phyloP scores from a whole-genome alignment of 2,113 vertebrate genomes.

The Bombycilla garrulus region DNA sequence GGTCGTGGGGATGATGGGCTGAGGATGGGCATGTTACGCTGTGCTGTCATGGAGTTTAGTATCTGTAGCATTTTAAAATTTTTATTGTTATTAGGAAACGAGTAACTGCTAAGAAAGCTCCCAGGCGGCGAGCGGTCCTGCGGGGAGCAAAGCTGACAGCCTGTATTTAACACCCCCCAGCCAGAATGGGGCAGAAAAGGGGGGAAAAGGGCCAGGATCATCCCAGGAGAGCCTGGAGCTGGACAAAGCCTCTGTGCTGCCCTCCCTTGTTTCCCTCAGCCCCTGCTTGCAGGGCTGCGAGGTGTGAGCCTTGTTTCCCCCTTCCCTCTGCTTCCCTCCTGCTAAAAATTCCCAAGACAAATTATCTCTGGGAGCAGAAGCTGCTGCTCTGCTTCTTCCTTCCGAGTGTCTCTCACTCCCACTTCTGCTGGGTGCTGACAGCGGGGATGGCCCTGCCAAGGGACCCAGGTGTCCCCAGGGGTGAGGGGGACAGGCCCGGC shows the following conservation, averaged over 20 bases:
- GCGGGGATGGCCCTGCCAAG: rapidly evolving
- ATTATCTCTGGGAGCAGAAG: background rate
- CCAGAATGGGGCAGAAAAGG: rapidly evolving
- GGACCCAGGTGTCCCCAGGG: rapidly evolving
- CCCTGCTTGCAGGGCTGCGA: rapidly evolving
- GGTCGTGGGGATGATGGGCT: background rate
- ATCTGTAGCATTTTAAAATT: too few species aligned
- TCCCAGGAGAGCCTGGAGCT: background rate
- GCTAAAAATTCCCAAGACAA: rapidly evolving
- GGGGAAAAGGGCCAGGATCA: rapidly evolving
- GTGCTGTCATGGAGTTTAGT: rapidly evolving
- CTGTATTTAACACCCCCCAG: rapidly evolving
- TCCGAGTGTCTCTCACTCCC: rapidly evolving
- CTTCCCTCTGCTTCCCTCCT: background rate
- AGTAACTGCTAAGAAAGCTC: background rate
- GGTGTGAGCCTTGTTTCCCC: rapidly evolving
- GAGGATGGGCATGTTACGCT: background rate
- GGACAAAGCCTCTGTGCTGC: rapidly evolving
- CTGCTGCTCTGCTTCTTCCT: background rate
- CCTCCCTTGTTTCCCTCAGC: rapidly evolving
- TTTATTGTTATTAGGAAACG: background rate
- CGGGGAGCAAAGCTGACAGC: background rate
- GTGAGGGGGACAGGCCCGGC: rapidly evolving
- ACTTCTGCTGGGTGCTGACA: background rate
- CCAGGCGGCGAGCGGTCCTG: rapidly evolving